Evolutionary conservation across 2,113 vertebrate genomes (phyloP).

Genomic region (Balaenoptera acutorostrata): DNA sequence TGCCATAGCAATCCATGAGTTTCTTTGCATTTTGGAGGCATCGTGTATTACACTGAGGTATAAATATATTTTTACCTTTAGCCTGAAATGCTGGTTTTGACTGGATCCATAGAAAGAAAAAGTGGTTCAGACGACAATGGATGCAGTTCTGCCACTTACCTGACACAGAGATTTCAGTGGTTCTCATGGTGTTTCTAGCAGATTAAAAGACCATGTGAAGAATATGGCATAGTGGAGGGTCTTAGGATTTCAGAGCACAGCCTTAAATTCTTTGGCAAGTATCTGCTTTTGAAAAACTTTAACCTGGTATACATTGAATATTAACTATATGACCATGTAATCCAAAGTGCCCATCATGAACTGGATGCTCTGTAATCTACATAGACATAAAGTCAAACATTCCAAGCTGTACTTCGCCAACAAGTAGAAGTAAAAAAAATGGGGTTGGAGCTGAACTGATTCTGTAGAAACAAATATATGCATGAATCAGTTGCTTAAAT

Average conservation of each 20-base stretch:
- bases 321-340: not conserved
- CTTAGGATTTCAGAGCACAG: not conserved
- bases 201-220: not conserved
- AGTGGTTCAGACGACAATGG: not conserved
- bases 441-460: not conserved
- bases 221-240: not conserved
- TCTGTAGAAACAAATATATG: not conserved
- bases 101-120: not conserved
- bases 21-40: not conserved
- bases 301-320: not conserved
- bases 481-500: not conserved
- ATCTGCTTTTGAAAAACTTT: not conserved
- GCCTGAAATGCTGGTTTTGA: not conserved
- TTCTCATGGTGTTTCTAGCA: not conserved
- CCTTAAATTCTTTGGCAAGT: not conserved
- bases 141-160: not conserved
- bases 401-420: not conserved
- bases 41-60: not conserved
- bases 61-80: not conserved
- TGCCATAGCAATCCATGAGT: not conserved
- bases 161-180: not conserved
- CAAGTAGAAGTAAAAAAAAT: not conserved
- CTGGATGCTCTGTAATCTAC: not conserved
- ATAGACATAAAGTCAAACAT: not conserved
- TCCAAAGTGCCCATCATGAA: not conserved